Percentiles rank a stretch among this genome's conserved stretches.
Conservation (phyloP, 1,140 invertebrate species). For the Bombus balteatus region DNA sequence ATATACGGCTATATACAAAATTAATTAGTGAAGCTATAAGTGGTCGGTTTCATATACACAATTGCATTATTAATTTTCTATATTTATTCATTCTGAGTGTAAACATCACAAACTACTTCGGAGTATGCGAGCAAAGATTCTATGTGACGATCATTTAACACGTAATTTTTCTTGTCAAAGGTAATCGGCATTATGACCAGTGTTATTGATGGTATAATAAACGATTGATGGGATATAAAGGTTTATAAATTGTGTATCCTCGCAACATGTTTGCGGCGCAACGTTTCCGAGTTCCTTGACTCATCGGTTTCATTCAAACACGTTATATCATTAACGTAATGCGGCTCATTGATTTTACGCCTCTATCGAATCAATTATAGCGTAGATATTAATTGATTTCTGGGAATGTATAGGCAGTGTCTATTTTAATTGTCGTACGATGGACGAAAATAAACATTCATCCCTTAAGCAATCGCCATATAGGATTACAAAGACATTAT, state of each 20-base stretch:
- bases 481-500: neutral
- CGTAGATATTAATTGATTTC: slow-evolving; percentile 20
- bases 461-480: neutral
- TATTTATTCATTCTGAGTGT: too few relatives aligned
- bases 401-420: slow-evolving; percentile 9
- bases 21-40: neutral
- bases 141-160: neutral
- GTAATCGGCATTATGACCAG: neutral
- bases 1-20: neutral
- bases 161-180: neutral
- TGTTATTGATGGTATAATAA: neutral
- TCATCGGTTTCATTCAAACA: neutral
- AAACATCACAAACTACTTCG: too few relatives aligned
- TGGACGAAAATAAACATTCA: slow-evolving; percentile 23
- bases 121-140: neutral
- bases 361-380: slow-evolving; percentile 14
- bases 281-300: slow-evolving; percentile 10
- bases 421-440: neutral
- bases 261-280: neutral
- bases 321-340: slow-evolving; percentile 31
- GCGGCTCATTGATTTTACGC: slow-evolving; percentile 33
- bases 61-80: neutral
- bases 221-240: neutral
- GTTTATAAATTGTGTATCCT: neutral
- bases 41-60: neutral